phyloP scores from a whole-genome alignment of 2,113 vertebrate species.

The Trichechus manatus region DNA sequence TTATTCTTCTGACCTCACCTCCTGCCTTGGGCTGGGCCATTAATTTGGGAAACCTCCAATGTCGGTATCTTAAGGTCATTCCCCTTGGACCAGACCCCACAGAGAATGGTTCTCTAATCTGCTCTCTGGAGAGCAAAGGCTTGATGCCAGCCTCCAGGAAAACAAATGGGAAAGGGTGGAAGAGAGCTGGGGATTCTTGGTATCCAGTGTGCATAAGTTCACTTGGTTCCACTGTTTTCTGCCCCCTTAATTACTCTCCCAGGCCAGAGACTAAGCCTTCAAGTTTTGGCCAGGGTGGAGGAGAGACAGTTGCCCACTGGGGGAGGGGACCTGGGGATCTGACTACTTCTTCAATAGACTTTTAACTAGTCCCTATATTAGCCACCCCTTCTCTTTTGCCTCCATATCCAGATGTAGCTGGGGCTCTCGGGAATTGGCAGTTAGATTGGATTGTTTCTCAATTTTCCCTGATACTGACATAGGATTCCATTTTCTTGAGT shows the following conservation, averaged over 20 bases:
- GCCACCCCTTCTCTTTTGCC: neutral
- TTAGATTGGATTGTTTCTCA: neutral
- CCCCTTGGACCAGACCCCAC: neutral
- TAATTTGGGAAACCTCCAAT: neutral
- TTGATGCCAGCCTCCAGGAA: neutral
- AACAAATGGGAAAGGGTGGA: neutral
- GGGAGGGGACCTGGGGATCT: neutral
- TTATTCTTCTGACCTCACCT: conserved; percentile 31
- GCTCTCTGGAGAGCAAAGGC: neutral
- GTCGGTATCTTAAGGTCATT: neutral
- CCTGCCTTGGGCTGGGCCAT: neutral
- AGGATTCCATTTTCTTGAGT: neutral
- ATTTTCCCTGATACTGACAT: neutral
- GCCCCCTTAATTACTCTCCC: neutral
- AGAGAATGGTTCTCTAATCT: neutral
- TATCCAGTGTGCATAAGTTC: neutral
- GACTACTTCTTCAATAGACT: neutral
- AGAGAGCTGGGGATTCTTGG: neutral
- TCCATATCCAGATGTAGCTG: neutral
- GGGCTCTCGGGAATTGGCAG: neutral
- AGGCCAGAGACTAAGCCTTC: neutral
- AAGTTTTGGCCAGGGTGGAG: neutral
- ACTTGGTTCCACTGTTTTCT: neutral
- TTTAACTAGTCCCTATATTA: neutral
- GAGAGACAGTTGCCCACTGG: neutral